Base-by-base conservation (phyloP, 2,113 vertebrate genomes). In the Chiloscyllium plagiosum region DNA sequence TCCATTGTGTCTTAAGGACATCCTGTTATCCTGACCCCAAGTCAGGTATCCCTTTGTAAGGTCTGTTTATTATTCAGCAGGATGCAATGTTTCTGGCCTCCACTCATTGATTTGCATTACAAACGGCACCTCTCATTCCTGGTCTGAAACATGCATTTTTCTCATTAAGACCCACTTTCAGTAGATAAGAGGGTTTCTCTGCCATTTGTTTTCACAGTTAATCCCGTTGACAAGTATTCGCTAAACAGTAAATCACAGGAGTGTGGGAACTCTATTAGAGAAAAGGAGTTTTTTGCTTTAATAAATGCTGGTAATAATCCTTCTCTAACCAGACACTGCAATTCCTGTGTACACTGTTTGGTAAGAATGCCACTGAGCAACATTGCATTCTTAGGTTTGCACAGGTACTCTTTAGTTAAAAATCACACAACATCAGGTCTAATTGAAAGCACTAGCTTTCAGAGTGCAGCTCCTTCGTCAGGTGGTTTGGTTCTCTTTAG, bases 121-220 rank as follows among this genome's bases (percentile, higher is more conserved):
- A 66, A 93, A n/a, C 89, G 33, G 33, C 13, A 33, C 15, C 56
- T 65, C 89, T 33, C n/a, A 66, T n/a, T 92, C 33, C 89, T 33
- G 15, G 65, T 61, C 33, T 66, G 89, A 17, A 92, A 93, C 89
- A 93, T 65, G 89, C 89, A 93, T 93, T 93, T 66, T 66, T 93
- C 89, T 93, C 89, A 93, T 93, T 66, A 66, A 93, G 89, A 93
- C 89, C 33, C 20, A 37, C 89, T 93, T 93, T 93, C 61, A 93
- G 89, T 68, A 68, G 89, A 66, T 93, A 93, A 93, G 89, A 93
- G 89, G 89, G 2, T 68, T 33, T 66, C 61, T 61, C 61, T 65
- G 89, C 89, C 89, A 93, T 66, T 93, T 93, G 89, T 93, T 93
- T 93, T 65, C 89, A n/a, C 61, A 68, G 89, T 93, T 93, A 93